Percentiles rank a stretch among this genome's conserved stretches.
These are phyloP conservation scores for Exaiptasia diaphana DNA, from an alignment of 64 coral and sea anemone genomes.

Conservation along the genomic window DNA sequence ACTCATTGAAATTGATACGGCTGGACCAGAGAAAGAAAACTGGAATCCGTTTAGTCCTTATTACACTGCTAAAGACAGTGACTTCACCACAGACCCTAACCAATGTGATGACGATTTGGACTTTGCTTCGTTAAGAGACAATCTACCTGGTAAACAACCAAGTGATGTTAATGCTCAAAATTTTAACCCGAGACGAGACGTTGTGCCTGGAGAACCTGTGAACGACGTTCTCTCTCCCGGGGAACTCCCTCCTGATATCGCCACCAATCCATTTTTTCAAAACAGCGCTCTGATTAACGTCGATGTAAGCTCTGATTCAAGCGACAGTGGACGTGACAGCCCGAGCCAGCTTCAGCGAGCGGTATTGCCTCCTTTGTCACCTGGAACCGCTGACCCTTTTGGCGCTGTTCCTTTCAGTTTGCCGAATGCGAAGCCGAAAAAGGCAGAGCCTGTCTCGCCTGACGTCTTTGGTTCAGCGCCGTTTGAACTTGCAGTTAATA, in stretches of 20 bases:
- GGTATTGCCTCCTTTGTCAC: conserved; percentile 25
- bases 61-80: conserved; percentile 32
- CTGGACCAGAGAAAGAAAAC: conserved; percentile 20
- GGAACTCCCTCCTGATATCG: background rate
- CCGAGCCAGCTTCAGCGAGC: background rate
- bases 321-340: conserved; percentile 8
- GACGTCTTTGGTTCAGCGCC: conserved; percentile 45
- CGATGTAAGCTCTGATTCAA: background rate
- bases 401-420: conserved; percentile 40
- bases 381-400: conserved; percentile 41
- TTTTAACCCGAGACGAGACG: no score
- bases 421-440: conserved; percentile 5
- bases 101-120: conserved; percentile 30
- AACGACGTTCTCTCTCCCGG: background rate
- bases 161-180: no score
- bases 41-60: conserved; percentile 72
- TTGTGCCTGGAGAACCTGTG: no score
- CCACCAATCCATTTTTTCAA: background rate
- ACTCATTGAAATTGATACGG: conserved; percentile 1
- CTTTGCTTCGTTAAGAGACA: conserved; percentile 39
- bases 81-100: background rate
- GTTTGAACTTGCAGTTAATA: background rate
- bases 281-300: background rate
- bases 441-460: background rate
- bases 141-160: background rate